These are phyloP conservation scores for Patella vulgata DNA, from an alignment of 1,140 invertebrate species.

Conservation along the genomic window DNA sequence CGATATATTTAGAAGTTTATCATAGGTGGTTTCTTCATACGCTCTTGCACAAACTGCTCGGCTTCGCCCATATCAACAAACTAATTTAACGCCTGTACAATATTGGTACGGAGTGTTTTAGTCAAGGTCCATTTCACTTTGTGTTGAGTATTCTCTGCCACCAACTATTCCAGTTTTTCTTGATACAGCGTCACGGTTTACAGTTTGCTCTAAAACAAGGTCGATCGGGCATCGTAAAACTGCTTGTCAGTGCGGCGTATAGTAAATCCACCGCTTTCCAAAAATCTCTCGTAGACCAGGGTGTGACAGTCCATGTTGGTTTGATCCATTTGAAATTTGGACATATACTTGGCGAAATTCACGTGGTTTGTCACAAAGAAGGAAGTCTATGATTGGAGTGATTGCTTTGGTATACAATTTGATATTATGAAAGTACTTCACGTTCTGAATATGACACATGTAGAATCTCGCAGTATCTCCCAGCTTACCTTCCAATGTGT, in stretches of 20 bases:
- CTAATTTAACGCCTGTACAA: too few species aligned
- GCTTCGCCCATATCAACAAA: too few species aligned
- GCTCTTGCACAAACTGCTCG: too few species aligned
- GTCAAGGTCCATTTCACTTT: too few species aligned
- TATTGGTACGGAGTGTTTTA: too few species aligned
- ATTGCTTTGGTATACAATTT: conserved; percentile 5
- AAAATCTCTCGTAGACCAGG: conserved; percentile 11
- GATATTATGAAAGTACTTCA: conserved; percentile 2
- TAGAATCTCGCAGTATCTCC: conserved; percentile 7
- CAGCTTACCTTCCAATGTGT: too few species aligned
- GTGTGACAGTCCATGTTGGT: conserved; percentile 19
- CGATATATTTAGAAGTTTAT: too few species aligned
- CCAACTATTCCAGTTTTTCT: conserved; percentile 1
- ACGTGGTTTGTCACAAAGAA: conserved; percentile 25
- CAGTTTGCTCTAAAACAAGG: conserved; percentile 23
- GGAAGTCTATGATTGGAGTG: conserved; percentile 11
- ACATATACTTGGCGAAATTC: conserved; percentile 15
- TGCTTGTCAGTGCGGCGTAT: conserved; percentile 1
- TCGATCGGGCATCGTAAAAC: conserved; percentile 13
- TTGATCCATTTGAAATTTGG: conserved; percentile 14
- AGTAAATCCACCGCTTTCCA: conserved; percentile 17
- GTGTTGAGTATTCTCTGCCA: too few species aligned
- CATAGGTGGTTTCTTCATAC: too few species aligned
- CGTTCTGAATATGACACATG: conserved; percentile 12
- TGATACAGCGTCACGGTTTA: conserved; percentile 24